Evolutionary conservation across 2,113 vertebrate genomes (phyloP).

Genomic region (Macquaria ambigua): DNA sequence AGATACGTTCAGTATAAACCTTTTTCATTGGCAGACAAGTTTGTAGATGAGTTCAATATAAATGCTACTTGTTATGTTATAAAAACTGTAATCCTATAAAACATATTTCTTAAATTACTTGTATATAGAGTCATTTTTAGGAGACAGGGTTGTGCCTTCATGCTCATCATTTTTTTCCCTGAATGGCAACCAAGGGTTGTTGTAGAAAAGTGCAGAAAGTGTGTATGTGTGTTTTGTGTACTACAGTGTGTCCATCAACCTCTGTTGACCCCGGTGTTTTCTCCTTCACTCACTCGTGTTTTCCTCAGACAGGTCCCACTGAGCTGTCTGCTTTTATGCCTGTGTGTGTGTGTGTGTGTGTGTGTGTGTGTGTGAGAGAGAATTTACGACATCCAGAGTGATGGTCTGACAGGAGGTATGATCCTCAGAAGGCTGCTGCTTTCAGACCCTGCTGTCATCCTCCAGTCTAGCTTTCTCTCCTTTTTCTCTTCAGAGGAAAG

Average conservation of each 20-base stretch:
- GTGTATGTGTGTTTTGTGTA: conserved; percentile 24
- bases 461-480: conserved; percentile 1
- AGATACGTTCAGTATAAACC: not conserved
- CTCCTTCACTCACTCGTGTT: conserved; percentile 51
- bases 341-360: conserved; percentile 20
- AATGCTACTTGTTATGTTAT: not conserved
- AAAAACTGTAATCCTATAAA: not conserved
- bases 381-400: conserved; percentile 53
- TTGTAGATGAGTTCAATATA: not conserved
- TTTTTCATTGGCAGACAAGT: not conserved
- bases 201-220: not conserved
- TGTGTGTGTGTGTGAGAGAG: conserved; percentile 17
- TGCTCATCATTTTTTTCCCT: not conserved
- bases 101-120: not conserved
- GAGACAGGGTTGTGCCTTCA: not conserved
- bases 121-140: not conserved
- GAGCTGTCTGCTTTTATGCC: conserved; percentile 35
- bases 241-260: conserved; percentile 45
- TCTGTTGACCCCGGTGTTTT: conserved; percentile 59
- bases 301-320: conserved; percentile 50
- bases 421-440: conserved; percentile 55
- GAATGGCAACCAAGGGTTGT: not conserved
- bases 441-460: conserved; percentile 54
- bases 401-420: conserved; percentile 57
- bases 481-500: conserved; percentile 39